Percentiles rank a stretch among this genome's conserved stretches.
These are phyloP conservation scores for Echinometra lucunter DNA, from an alignment of 53 echinoderm and acorn worm genomes.

Conservation along the genomic window DNA sequence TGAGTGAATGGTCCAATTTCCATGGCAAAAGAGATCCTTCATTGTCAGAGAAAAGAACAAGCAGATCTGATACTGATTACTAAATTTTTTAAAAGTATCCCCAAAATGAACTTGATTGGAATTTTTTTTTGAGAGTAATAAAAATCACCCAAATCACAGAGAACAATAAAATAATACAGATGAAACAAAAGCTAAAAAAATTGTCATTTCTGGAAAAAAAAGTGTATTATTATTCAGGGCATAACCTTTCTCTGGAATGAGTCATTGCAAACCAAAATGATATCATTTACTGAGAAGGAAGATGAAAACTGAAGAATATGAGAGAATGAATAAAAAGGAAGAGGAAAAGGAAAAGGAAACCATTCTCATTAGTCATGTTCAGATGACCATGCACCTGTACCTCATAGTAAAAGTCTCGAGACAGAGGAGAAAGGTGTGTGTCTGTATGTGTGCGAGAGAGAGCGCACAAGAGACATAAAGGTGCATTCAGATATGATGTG, in stretches of 20 bases:
- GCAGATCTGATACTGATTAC: too few relatives aligned
- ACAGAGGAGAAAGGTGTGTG: neutral
- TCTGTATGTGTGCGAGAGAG: neutral
- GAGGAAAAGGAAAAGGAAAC: constrained; percentile 2
- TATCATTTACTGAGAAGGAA: neutral
- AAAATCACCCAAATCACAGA: too few relatives aligned
- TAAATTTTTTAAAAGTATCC: too few relatives aligned
- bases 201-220: too few relatives aligned
- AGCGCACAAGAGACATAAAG: neutral
- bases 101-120: too few relatives aligned
- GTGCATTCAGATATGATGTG: too few relatives aligned
- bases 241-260: neutral
- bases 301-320: neutral
- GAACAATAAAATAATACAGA: too few relatives aligned
- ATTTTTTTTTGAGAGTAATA: too few relatives aligned
- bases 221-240: neutral
- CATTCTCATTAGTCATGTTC: neutral
- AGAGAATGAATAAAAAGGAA: neutral
- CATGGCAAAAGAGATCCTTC: too few relatives aligned
- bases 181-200: too few relatives aligned
- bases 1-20: too few relatives aligned
- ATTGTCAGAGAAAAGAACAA: too few relatives aligned
- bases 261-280: constrained; percentile 32
- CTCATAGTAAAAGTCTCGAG: neutral
- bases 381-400: neutral